These are phyloP conservation scores for Syrmaticus mikado DNA, from an alignment of 2,113 vertebrate genomes.

Conservation along the genomic window DNA sequence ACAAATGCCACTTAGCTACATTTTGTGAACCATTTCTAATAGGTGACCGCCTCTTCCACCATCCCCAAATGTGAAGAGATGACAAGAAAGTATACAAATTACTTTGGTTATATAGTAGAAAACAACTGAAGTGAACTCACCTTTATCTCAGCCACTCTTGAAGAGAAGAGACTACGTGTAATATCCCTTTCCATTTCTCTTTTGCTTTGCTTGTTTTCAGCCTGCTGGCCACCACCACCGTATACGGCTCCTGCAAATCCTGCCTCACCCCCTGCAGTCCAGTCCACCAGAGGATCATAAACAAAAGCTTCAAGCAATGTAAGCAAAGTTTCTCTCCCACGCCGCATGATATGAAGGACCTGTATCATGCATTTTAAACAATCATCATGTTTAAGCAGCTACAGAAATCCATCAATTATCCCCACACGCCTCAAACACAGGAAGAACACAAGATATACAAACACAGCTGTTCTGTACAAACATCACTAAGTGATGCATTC, in stretches of 20 bases:
- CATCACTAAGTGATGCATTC: no score
- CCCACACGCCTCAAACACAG: neutral
- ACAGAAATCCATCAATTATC: neutral
- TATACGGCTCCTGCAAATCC: slow-evolving; percentile 98
- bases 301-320: slow-evolving; percentile 97
- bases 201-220: slow-evolving; percentile 97
- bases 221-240: slow-evolving; percentile 96
- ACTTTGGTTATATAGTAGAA: neutral
- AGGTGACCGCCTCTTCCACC: neutral
- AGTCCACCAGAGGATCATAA: slow-evolving; percentile 97
- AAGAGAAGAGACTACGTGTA: slow-evolving; percentile 97
- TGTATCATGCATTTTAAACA: slow-evolving; percentile 57
- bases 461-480: neutral
- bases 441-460: neutral
- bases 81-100: neutral
- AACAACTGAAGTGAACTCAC: slow-evolving; percentile 59
- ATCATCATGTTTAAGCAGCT: neutral
- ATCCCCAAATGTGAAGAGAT: neutral
- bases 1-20: neutral
- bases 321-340: slow-evolving; percentile 94
- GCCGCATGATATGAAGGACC: slow-evolving; percentile 97
- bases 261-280: slow-evolving; percentile 96
- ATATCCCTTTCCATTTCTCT: slow-evolving; percentile 98
- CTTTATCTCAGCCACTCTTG: slow-evolving; percentile 97
- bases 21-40: neutral